Base-by-base conservation (phyloP, 1,140 invertebrate genomes). In the Aphidius gifuensis region DNA sequence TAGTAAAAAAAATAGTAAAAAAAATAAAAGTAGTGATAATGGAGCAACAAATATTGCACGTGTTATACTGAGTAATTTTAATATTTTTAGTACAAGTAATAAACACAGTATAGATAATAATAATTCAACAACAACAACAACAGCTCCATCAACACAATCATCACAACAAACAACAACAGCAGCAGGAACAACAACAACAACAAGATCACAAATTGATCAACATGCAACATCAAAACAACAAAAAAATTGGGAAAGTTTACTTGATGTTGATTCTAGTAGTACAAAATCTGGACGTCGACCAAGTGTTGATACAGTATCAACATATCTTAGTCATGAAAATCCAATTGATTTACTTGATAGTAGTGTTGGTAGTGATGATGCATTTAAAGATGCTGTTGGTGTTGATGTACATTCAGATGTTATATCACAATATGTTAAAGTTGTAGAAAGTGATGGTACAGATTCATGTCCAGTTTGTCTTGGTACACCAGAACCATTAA, bases 251-350 rank as follows among this genome's bases (percentile, higher is more conserved):
- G 75, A 81, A 58, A 71, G 75, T 42, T 78, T 85, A 49, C 71
- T 86, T 58, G 86, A 90, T 73, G 84, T 82, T 46, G 86, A 90
- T 74, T 86, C 87, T 49, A 87, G 86, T 64, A 87, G 87, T 71
- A 86, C 86, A 65, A 87, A 88, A 74, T 87, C 88, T 69, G 86
- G 88, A 56, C 81, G 90, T 8, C 83, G 90, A 48, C 90, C 90
- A 32, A 92, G 89, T 75, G 87, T 92, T 21, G 91, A 93, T 76
- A 93, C 91, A 23, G 90, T 93, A 23, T 93, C 91, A 59, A 94
- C 92, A 1, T 93, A 93, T 82, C 83, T 93, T 59, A 93, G 91
- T 74, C 90, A 92, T 70, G 90, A 92, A 75, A 91, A 89, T 80
- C 86, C 90, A 11, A 84, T 88, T 62, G 88, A 91, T 81, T 80